Percentiles rank a stretch among this genome's conserved stretches.
Evolutionary conservation across 1,140 invertebrate genomes (phyloP).

Genomic region (Doryteuthis pealeii): DNA sequence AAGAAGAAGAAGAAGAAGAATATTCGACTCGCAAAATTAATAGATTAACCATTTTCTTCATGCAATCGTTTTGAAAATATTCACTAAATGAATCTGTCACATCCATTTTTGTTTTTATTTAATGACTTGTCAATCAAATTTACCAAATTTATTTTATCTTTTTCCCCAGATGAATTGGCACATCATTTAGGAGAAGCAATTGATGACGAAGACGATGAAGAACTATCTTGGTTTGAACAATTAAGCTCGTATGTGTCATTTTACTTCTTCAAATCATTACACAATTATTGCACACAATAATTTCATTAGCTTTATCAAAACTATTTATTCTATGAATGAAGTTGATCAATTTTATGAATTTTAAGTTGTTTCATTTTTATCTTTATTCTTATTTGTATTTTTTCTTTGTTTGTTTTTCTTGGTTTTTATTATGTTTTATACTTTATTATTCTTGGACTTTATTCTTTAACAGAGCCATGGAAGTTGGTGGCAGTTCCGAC

Average conservation of each 20-base stretch:
- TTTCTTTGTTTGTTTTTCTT: no score
- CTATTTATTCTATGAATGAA: neutral
- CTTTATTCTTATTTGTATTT: neutral
- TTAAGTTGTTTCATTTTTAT: neutral
- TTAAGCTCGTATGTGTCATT: constrained; percentile 39
- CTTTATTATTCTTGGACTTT: neutral
- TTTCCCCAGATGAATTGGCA: constrained; percentile 38
- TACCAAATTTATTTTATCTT: neutral
- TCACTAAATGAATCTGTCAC: no score
- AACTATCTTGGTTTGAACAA: constrained; percentile 46
- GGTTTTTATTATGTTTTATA: neutral
- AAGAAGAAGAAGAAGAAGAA: no score
- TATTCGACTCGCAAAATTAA: no score
- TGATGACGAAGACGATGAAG: constrained; percentile 39
- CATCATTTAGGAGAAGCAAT: constrained; percentile 47
- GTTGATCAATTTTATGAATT: neutral
- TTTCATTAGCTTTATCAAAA: neutral
- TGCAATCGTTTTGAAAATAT: no score
- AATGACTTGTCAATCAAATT: no score
- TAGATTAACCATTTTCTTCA: no score
- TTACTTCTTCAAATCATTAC: no score
- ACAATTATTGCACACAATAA: no score
- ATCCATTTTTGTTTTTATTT: no score
- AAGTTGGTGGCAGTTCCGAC: constrained; percentile 59
- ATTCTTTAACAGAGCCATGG: constrained; percentile 46